Conservation (phyloP, 2,113 vertebrate genomes). For the Oxyruncus cristatus region DNA sequence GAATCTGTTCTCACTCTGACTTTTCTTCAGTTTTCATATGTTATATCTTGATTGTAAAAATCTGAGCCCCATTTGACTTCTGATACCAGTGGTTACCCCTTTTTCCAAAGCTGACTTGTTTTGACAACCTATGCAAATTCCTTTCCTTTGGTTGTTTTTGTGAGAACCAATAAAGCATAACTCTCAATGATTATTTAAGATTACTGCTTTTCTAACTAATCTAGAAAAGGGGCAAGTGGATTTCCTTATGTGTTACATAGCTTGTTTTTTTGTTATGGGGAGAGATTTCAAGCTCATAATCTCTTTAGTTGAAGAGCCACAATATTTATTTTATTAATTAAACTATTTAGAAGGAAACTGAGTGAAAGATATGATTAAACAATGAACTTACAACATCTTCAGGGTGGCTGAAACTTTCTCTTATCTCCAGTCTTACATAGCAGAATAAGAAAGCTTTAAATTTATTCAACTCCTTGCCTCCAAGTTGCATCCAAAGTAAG, state of each 20-base stretch:
- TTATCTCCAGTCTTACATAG: neutral
- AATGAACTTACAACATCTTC: neutral
- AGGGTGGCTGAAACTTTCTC: neutral
- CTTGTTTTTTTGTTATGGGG: rapidly evolving
- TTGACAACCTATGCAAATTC: neutral
- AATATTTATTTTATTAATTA: neutral
- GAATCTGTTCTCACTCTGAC: neutral
- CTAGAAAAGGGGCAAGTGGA: neutral
- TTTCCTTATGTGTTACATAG: neutral
- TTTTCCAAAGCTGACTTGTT: neutral
- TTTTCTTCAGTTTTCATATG: neutral
- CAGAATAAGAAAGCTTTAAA: neutral
- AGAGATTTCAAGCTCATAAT: neutral
- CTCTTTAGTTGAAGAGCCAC: neutral
- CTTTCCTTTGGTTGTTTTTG: neutral
- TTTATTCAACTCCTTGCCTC: neutral
- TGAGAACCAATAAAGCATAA: neutral
- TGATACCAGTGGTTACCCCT: neutral
- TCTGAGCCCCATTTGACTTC: neutral
- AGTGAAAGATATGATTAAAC: neutral
- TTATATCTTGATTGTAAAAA: neutral
- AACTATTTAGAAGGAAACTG: neutral
- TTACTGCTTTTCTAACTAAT: neutral
- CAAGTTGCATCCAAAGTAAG: neutral
- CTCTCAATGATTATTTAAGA: neutral